phyloP scores from a whole-genome alignment of 1,140 invertebrate genomes.

The Anadara kagoshimensis region DNA sequence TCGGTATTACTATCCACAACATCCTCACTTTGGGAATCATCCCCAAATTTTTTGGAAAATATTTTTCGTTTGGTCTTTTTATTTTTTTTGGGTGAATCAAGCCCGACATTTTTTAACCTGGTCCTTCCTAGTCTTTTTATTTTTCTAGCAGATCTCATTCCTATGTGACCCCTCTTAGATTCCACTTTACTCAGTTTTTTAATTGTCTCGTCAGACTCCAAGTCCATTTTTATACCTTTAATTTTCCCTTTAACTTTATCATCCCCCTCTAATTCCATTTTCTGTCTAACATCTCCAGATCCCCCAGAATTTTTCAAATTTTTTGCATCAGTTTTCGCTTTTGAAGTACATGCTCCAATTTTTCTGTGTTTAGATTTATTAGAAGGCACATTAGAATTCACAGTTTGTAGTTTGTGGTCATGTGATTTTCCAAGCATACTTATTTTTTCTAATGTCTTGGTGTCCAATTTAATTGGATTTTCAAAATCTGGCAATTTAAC shows the following conservation, averaged over 20 bases:
- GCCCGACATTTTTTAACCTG: no score
- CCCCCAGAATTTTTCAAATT: background rate
- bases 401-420: no score
- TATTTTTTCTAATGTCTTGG: conserved; percentile 32
- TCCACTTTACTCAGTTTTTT: no score
- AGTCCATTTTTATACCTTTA: no score
- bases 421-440: conserved; percentile 17
- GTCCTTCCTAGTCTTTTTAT: conserved; percentile 2
- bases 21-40: conserved; percentile 14
- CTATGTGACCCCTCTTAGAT: conserved; percentile 3
- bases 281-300: background rate
- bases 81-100: no score
- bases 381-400: no score
- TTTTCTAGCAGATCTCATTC: conserved; percentile 10
- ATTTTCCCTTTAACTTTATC: background rate
- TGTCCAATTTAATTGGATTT: conserved; percentile 40
- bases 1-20: conserved; percentile 16
- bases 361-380: no score
- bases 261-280: conserved; percentile 4
- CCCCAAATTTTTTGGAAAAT: conserved; percentile 8
- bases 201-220: no score
- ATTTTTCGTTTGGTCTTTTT: conserved; percentile 7
- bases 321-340: background rate
- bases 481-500: conserved; percentile 51
- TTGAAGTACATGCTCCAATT: no score